Evolutionary conservation across 1,140 invertebrate genomes (phyloP).

Genomic region (Trypoxylus dichotomus): DNA sequence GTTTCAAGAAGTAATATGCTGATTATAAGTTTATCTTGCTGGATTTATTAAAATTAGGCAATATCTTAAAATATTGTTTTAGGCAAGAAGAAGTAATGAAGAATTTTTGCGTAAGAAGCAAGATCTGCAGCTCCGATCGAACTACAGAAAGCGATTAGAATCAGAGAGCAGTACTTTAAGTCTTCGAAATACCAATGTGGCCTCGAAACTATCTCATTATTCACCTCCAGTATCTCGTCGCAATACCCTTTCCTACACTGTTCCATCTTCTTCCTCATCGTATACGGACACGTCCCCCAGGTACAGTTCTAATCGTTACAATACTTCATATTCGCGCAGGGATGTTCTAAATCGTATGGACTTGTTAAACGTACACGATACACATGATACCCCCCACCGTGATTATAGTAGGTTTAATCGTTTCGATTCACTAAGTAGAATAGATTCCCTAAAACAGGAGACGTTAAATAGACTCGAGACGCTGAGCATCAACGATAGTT

Average conservation of each 20-base stretch:
- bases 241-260: conserved; percentile 42
- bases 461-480: conserved; percentile 45
- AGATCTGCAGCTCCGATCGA: conserved; percentile 56
- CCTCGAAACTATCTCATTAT: conserved; percentile 47
- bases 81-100: conserved; percentile 57
- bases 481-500: conserved; percentile 45
- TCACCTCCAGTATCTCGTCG: conserved; percentile 48
- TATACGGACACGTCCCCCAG: conserved; percentile 35
- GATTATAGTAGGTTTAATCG: conserved; percentile 43
- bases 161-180: conserved; percentile 45
- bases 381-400: conserved; percentile 28
- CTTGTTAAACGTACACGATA: conserved; percentile 44
- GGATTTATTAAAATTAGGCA: too few species aligned
- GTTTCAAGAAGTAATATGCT: too few species aligned
- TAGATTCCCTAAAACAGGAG: conserved; percentile 49
- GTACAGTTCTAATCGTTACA: conserved; percentile 23
- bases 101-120: conserved; percentile 55
- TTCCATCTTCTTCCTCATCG: conserved; percentile 48
- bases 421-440: conserved; percentile 51
- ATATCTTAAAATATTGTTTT: conserved; percentile 44
- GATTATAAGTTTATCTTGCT: too few species aligned
- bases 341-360: conserved; percentile 45
- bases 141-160: conserved; percentile 51
- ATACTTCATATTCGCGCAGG: conserved; percentile 40
- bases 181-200: conserved; percentile 42